Evolutionary conservation across 1,140 invertebrate species (phyloP).

Genomic region (Drosophila prosaltans): DNA sequence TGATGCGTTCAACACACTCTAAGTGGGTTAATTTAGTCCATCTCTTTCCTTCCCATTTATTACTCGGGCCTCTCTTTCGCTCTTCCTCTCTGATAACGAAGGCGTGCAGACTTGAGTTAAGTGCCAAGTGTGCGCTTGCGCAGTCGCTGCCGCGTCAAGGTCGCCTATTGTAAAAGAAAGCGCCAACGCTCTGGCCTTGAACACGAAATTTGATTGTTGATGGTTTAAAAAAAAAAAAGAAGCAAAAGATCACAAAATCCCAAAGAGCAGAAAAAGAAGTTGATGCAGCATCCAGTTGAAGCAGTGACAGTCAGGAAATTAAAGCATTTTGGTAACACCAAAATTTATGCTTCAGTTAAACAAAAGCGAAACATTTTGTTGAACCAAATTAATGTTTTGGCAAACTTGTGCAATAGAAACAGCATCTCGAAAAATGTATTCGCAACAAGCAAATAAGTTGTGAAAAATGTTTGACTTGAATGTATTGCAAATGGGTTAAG

Average conservation of each 20-base stretch:
- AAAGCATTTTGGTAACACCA: conserved; percentile 35
- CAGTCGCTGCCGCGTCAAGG: conserved; percentile 66
- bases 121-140: conserved; percentile 55
- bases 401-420: conserved; percentile 46
- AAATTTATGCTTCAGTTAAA: conserved; percentile 73
- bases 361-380: conserved; percentile 44
- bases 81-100: conserved; percentile 63
- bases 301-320: conserved; percentile 24
- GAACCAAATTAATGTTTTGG: conserved; percentile 53
- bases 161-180: conserved; percentile 81
- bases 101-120: conserved; percentile 40
- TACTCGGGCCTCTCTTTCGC: neutral
- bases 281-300: conserved; percentile 30
- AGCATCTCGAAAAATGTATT: conserved; percentile 38
- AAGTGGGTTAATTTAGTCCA: conserved; percentile 66
- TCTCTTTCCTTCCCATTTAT: neutral
- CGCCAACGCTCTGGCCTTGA: conserved; percentile 72
- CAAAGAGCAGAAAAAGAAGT: conserved; percentile 28
- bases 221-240: neutral
- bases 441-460: conserved; percentile 29
- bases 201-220: conserved; percentile 53
- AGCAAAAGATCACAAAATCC: conserved; percentile 43
- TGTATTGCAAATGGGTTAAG: conserved; percentile 61
- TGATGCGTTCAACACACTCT: conserved; percentile 70
- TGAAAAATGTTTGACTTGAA: conserved; percentile 60